phyloP scores from a whole-genome alignment of 2,797 vertebrate genomes.

The Lepus townsendii region DNA sequence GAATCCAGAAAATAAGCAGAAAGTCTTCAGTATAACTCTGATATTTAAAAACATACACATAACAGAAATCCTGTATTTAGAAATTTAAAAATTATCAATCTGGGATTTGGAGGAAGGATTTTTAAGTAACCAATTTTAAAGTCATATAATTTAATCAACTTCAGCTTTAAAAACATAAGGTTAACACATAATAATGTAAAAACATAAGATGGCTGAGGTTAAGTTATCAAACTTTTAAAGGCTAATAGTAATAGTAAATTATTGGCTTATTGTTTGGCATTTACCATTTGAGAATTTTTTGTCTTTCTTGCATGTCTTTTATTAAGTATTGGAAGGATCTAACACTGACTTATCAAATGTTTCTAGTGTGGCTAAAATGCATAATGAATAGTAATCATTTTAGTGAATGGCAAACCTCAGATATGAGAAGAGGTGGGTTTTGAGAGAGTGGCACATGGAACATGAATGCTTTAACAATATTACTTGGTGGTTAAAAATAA shows the following conservation, averaged over 20 bases:
- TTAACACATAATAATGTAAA: slow-evolving; percentile 33
- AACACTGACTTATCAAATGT: slow-evolving; percentile 56
- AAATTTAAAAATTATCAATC: slow-evolving; percentile 58
- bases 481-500: slow-evolving; percentile 62
- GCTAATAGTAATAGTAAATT: slow-evolving; percentile 48
- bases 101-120: slow-evolving; percentile 66
- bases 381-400: slow-evolving; percentile 42
- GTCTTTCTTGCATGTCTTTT: slow-evolving; percentile 63
- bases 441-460: slow-evolving; percentile 36
- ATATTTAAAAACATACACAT: slow-evolving; percentile 54
- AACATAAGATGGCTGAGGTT: slow-evolving; percentile 21
- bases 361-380: slow-evolving; percentile 61
- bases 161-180: slow-evolving; percentile 60
- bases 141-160: slow-evolving; percentile 66
- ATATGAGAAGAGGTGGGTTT: slow-evolving; percentile 47
- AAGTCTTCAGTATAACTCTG: slow-evolving; percentile 53
- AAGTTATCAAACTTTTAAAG: slow-evolving; percentile 62
- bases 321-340: slow-evolving; percentile 35
- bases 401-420: slow-evolving; percentile 49
- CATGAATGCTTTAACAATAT: slow-evolving; percentile 42
- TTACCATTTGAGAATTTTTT: slow-evolving; percentile 42
- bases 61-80: slow-evolving; percentile 62
- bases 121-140: slow-evolving; percentile 67
- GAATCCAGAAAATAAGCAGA: slow-evolving; percentile 58
- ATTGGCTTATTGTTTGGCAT: slow-evolving; percentile 57